These are phyloP conservation scores for Heliocidaris tuberculata DNA, from an alignment of 35 echinoderm and acorn worm genomes.

Conservation along the genomic window DNA sequence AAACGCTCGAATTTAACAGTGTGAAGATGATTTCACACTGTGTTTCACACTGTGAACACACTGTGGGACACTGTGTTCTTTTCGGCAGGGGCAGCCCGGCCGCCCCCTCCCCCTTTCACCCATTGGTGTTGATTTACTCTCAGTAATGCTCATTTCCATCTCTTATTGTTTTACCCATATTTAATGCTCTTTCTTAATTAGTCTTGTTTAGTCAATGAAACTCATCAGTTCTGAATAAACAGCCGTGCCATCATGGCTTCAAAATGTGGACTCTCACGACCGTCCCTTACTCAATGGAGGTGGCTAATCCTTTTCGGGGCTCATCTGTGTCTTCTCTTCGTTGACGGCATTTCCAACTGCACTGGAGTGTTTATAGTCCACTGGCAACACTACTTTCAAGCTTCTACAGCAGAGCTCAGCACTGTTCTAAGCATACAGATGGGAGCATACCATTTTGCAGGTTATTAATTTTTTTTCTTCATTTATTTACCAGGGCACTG, in stretches of 20 bases:
- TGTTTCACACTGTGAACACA: too few species aligned
- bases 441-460: conserved; percentile 40
- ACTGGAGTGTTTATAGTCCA: conserved; percentile 17
- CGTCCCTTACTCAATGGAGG: background rate
- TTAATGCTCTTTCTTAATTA: too few species aligned
- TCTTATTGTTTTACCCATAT: too few species aligned
- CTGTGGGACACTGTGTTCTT: too few species aligned
- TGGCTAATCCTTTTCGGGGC: background rate
- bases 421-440: conserved; percentile 22
- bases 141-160: too few species aligned
- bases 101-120: too few species aligned
- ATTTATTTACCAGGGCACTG: too few species aligned
- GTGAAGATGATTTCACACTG: too few species aligned
- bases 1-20: too few species aligned
- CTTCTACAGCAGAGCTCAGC: conserved; percentile 27
- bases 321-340: background rate
- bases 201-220: background rate
- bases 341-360: conserved; percentile 30
- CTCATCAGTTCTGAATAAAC: background rate
- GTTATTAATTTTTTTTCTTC: background rate
- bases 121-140: too few species aligned
- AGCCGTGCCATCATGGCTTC: background rate
- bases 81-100: too few species aligned
- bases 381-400: conserved; percentile 21
- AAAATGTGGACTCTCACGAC: background rate